Conservation (phyloP, 1,140 invertebrate genomes). For the Druon quercuslanigerum region DNA sequence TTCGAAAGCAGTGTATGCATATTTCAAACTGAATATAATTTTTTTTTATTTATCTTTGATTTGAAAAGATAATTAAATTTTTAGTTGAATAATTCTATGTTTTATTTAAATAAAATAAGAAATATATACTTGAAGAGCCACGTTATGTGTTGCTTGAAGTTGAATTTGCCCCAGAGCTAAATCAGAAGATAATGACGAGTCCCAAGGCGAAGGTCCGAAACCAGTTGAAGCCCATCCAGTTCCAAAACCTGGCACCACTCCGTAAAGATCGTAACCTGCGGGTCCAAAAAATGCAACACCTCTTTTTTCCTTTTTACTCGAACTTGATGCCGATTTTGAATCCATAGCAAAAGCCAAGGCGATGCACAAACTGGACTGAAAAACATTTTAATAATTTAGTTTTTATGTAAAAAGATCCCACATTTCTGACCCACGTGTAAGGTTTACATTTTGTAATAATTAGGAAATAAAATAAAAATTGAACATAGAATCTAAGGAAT, state of each 20-base stretch:
- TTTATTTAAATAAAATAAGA: not conserved
- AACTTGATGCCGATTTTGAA: conserved; percentile 37
- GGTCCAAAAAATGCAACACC: conserved; percentile 62
- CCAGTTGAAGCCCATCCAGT: conserved; percentile 56
- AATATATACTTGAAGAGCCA: conserved; percentile 67
- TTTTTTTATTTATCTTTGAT: no score
- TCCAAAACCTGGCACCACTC: conserved; percentile 53
- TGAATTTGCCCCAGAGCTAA: conserved; percentile 67
- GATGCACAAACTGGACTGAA: conserved; percentile 53
- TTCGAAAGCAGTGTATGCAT: no score
- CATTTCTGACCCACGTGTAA: no score
- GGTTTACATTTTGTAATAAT: no score
- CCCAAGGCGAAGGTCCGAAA: conserved; percentile 57
- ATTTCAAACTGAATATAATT: no score
- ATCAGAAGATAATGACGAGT: conserved; percentile 54
- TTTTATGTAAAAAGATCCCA: not conserved
- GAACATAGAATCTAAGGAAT: no score
- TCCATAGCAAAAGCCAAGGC: conserved; percentile 47
- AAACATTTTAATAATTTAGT: not conserved
- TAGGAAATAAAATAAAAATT: no score
- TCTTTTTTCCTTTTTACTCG: conserved; percentile 63
- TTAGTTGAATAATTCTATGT: no score
- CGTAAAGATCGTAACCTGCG: conserved; percentile 62
- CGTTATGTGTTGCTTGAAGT: conserved; percentile 67
- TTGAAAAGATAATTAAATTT: no score